Percentiles rank a stretch among this genome's conserved stretches.
Conservation (phyloP, 2,797 vertebrate species). For the Helicolenus hilgendorfi region DNA sequence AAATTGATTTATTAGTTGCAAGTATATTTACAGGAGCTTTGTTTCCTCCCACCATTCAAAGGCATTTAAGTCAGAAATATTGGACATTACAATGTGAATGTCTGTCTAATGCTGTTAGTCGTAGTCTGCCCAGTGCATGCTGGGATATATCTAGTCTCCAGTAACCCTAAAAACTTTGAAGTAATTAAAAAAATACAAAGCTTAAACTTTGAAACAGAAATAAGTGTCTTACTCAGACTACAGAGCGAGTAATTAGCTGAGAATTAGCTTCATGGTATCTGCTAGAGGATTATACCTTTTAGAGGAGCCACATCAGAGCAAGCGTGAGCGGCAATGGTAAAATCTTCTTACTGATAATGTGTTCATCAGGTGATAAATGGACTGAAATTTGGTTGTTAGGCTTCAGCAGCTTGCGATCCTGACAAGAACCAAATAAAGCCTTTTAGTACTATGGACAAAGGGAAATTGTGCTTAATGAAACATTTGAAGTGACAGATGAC, state of each 20-base stretch:
- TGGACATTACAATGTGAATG: background rate
- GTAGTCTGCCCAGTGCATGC: background rate
- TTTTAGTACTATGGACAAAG: background rate
- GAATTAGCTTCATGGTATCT: background rate
- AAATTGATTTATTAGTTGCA: background rate
- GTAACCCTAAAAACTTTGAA: background rate
- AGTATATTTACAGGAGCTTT: background rate
- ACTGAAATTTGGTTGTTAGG: background rate
- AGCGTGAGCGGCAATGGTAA: background rate
- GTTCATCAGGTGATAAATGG: constrained; percentile 4
- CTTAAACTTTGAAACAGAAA: background rate
- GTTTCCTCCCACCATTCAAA: background rate
- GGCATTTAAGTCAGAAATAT: background rate
- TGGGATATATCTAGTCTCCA: background rate
- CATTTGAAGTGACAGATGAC: background rate
- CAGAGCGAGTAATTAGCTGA: background rate
- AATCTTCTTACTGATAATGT: constrained; percentile 10
- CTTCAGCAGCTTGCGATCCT: constrained; percentile 7
- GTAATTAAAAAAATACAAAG: background rate
- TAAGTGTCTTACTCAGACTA: background rate
- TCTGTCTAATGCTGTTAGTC: background rate
- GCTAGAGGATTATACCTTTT: background rate
- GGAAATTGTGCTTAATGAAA: background rate
- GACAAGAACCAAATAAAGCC: constrained; percentile 13
- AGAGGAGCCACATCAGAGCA: background rate